phyloP scores from a whole-genome alignment of 1,140 invertebrate species.

The Bombus balteatus region DNA sequence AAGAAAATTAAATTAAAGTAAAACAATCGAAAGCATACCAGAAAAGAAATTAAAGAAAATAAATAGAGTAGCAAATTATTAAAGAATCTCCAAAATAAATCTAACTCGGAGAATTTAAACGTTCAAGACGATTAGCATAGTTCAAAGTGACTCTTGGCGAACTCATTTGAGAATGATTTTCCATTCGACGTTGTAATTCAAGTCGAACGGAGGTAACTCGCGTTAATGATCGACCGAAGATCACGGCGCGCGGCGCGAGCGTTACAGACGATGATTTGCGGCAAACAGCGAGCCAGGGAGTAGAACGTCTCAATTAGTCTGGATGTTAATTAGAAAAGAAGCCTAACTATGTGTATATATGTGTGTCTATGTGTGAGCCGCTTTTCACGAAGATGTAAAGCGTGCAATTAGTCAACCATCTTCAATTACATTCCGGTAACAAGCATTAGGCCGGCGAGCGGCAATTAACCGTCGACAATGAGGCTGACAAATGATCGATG shows the following conservation, averaged over 20 bases:
- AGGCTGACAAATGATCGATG: constrained; percentile 60
- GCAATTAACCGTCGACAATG: constrained; percentile 59
- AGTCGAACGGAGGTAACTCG: background rate
- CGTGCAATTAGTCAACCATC: constrained; percentile 54
- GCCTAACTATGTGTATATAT: background rate
- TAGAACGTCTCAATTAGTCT: constrained; percentile 53
- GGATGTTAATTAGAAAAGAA: constrained; percentile 51
- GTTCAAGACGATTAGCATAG: background rate
- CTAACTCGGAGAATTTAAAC: too few relatives aligned
- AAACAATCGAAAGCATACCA: background rate
- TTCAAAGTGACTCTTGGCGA: background rate
- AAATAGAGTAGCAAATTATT: background rate
- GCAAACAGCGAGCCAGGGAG: background rate
- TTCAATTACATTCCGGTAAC: constrained; percentile 53
- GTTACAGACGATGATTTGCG: constrained; percentile 17
- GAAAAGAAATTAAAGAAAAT: background rate
- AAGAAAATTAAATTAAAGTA: too few relatives aligned
- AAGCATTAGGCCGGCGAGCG: constrained; percentile 34
- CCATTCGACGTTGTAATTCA: background rate
- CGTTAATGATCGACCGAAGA: constrained; percentile 21
- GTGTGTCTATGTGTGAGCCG: background rate
- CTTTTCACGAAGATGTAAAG: constrained; percentile 53
- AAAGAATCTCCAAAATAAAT: background rate
- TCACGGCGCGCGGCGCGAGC: background rate
- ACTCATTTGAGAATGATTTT: background rate